Evolutionary conservation across 2,888 invertebrate species (phyloP), one percentile per base, ranked within the genome.

Genomic region (Melolontha melolontha): DNA sequence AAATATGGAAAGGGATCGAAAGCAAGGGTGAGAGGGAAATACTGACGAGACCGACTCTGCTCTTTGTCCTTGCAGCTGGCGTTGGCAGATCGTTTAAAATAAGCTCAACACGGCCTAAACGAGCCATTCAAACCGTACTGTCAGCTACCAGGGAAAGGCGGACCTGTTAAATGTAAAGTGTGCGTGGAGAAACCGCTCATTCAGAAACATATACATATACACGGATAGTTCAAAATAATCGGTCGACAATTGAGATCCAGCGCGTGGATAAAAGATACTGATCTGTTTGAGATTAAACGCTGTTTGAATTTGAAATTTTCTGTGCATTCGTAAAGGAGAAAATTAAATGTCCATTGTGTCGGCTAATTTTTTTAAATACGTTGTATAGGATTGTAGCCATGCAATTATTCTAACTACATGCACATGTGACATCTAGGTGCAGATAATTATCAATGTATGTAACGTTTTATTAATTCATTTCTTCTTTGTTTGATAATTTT

Each of bases 11-110:
- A 17, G 17, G 17, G 22, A 22, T 17, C n/a, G 16, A 17, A n/a
- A 10, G 49, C n/a, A 8, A 17, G 7, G 11, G n/a, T 5, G 5
- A 17, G 49, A 17, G 49, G 1, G 49, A 49, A 17, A 16, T 11
- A 22, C 22, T 49, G 22, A 17, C 11, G 49, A 49, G 22, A 22
- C 12, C 29, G 11, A 17, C 17, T 40, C 54, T 39, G 17, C 40
- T 69, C 74, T 73, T 72, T 75, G 72, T 71, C 71, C 68, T 66
- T 52, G 69, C 64, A 62, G 71, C 73, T 75, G 74, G 72, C 69
- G 69, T 71, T 75, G 75, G 75, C 75, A 75, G 75, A 74, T 75
- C 75, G 72, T 74, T 74, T 74, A 74, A 74, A 75, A 74, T 74
- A 73, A 75, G 75, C 74, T 74, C 71, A 72, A 74, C 74, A 71